Base-by-base conservation (phyloP, 2,113 vertebrate genomes). In the Lichenostomus cassidix region DNA sequence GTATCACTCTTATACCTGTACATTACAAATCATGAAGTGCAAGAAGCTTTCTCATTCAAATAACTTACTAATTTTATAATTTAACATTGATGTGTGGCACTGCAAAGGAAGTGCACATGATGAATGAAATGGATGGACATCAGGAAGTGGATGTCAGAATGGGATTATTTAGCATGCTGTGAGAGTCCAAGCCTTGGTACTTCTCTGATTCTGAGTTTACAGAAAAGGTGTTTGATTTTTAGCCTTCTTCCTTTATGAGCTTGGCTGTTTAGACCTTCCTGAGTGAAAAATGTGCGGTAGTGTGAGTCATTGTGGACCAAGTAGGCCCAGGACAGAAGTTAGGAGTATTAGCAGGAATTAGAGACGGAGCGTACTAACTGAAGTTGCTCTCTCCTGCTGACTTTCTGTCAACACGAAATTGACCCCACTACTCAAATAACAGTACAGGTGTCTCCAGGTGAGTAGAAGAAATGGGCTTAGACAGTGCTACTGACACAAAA, bases 221-320 rank as follows among this genome's bases (percentile, higher is more conserved):
- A 10, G 28, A 67, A 77, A 70, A 5, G 2, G 2, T 56, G 15
- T 63, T 81, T 59, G 10, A 33, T 71, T 84, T 90, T 84, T 56
- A 87, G 86, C 5, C 5, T 33, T 55, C 21, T 15, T 60, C 4
- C 13, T 81, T 78, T 52, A 18, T 25, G 31, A n/a, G 10, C 6
- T 41, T 86, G 21, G 23, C 31, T 49, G 24, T 77, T 77, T 60
- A 78, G 31, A 16, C 20, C 13, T 64, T 75, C n/a, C 15, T 44
- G 19, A 39, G 35, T 1, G 10, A 33, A 91, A 70, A 78, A 71
- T 18, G 0, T 1, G 1, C 11, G 1, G 19, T 16, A 20, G 12
- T 11, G 5, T 27, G 7, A 52, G 8, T 53, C 7, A 15, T 3
- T 28, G 18, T 39, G 25, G 7, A 39, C 41, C 29, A 83, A 52